These are phyloP conservation scores for Triops cancriformis DNA, from an alignment of 1,140 invertebrate species.

Conservation along the genomic window DNA sequence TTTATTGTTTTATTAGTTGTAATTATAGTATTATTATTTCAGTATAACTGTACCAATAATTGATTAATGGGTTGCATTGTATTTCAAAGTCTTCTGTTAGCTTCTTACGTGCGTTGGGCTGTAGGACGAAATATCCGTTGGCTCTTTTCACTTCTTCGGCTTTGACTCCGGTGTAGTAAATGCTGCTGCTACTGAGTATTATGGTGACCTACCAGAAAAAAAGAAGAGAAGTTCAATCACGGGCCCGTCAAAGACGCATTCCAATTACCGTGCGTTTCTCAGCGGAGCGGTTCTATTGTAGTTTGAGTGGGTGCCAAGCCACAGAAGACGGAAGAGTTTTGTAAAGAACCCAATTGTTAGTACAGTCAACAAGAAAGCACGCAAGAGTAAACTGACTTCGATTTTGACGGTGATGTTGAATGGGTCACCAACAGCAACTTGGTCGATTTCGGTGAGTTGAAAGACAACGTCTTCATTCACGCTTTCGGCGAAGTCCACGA, in stretches of 20 bases:
- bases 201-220: slow-evolving; percentile 17
- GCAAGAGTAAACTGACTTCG: slow-evolving; percentile 39
- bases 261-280: slow-evolving; percentile 3
- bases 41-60: no score
- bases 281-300: not conserved
- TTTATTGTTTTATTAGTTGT: no score
- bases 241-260: not conserved
- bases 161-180: slow-evolving; percentile 69
- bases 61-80: no score
- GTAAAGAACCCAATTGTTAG: not conserved
- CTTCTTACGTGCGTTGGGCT: slow-evolving; percentile 47
- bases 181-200: slow-evolving; percentile 53
- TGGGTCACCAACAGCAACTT: slow-evolving; percentile 55
- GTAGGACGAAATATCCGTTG: slow-evolving; percentile 51
- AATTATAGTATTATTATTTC: not conserved
- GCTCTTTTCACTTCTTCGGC: slow-evolving; percentile 58
- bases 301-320: not conserved
- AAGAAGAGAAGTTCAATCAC: not conserved
- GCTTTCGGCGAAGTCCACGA: slow-evolving; percentile 49
- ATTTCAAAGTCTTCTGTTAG: no score
- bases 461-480: slow-evolving; percentile 56
- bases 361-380: not conserved
- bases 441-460: slow-evolving; percentile 56
- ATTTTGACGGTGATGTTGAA: slow-evolving; percentile 57
- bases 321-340: slow-evolving; percentile 20